Evolutionary conservation across 2,113 vertebrate genomes (phyloP).

Genomic region (Prunella himalayana): DNA sequence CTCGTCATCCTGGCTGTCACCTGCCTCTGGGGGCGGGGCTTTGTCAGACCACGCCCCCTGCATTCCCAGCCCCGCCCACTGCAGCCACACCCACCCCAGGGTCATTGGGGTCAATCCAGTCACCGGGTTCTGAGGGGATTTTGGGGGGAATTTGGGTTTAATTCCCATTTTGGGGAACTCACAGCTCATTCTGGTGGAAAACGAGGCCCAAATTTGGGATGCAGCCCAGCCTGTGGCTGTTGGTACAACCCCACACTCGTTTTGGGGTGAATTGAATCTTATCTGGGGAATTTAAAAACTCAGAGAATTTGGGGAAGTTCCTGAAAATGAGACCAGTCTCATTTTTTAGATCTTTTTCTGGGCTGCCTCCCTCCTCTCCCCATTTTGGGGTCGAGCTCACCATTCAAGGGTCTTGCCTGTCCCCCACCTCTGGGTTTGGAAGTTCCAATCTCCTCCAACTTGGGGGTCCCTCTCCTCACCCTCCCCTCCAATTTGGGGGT

Average conservation of each 20-base stretch:
- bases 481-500: too few relatives aligned
- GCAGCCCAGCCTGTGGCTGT: not conserved
- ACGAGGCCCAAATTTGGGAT: too few relatives aligned
- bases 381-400: not conserved
- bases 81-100: not conserved
- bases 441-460: rapidly evolving
- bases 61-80: rapidly evolving
- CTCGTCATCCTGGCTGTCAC: not conserved
- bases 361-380: not conserved
- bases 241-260: rapidly evolving
- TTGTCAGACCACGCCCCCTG: rapidly evolving
- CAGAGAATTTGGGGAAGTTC: rapidly evolving
- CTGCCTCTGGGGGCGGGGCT: not conserved
- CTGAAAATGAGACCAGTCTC: rapidly evolving
- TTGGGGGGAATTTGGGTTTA: not conserved
- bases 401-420: rapidly evolving
- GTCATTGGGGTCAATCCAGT: too few relatives aligned
- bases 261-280: not conserved
- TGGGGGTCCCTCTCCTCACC: not conserved
- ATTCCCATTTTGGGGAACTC: not conserved
- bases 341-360: rapidly evolving
- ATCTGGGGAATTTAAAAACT: rapidly evolving
- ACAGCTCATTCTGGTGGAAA: rapidly evolving
- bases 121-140: rapidly evolving
- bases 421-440: not conserved